Conservation (phyloP, 2,797 vertebrate species). For the Typhlichthys subterraneus region DNA sequence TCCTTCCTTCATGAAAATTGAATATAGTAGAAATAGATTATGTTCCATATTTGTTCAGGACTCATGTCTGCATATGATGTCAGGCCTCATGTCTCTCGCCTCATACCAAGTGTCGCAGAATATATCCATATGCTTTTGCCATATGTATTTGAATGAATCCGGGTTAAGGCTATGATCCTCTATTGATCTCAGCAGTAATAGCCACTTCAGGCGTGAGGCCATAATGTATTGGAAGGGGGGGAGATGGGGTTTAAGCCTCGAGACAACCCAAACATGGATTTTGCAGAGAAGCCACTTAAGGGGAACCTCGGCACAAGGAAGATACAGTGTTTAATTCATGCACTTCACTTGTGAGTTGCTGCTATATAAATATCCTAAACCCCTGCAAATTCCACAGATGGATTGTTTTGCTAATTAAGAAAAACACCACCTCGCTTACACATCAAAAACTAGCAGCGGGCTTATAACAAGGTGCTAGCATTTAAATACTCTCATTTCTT, state of each 20-base stretch:
- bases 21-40: no score
- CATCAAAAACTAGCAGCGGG: slow-evolving; percentile 47
- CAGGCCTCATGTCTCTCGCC: no score
- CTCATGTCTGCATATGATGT: no score
- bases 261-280: background rate
- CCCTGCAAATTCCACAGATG: slow-evolving; percentile 48
- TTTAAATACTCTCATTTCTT: slow-evolving; percentile 45
- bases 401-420: slow-evolving; percentile 66
- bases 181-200: background rate
- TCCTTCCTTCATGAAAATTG: no score
- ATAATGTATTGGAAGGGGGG: background rate
- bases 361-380: slow-evolving; percentile 30
- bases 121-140: background rate
- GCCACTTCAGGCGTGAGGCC: background rate
- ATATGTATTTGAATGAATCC: background rate
- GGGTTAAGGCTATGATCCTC: background rate
- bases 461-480: slow-evolving; percentile 62
- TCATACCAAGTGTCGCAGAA: background rate
- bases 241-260: background rate
- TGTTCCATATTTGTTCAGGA: no score
- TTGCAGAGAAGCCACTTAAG: background rate
- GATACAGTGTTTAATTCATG: background rate
- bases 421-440: slow-evolving; percentile 50
- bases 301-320: background rate
- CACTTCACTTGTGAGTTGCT: slow-evolving; percentile 11